These are phyloP conservation scores for Homarus gammarus DNA, from an alignment of 2,888 invertebrate genomes.

Conservation along the genomic window DNA sequence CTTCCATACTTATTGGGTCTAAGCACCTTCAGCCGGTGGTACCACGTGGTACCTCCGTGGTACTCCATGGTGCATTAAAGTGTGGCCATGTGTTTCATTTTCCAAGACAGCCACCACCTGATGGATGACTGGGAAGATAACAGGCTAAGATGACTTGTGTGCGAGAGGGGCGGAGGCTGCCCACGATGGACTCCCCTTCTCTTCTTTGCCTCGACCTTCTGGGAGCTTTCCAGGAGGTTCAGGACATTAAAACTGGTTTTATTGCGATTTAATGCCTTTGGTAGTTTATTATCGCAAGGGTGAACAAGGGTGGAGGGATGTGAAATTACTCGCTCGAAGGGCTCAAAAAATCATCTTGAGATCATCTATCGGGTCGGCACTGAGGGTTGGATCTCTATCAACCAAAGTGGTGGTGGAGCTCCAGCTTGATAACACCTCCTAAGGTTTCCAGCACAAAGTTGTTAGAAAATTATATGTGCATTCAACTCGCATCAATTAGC, in stretches of 20 bases:
- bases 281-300: conserved; percentile 52
- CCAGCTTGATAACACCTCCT: conserved; percentile 21
- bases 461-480: background rate
- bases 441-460: background rate
- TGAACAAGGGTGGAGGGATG: conserved; percentile 47
- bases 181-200: conserved; percentile 21
- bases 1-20: too few species aligned
- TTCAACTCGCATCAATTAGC: background rate
- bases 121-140: conserved; percentile 71
- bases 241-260: conserved; percentile 65
- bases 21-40: conserved; percentile 11
- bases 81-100: conserved; percentile 69
- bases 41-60: conserved; percentile 36
- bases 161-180: conserved; percentile 46
- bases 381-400: conserved; percentile 42
- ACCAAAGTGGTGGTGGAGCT: conserved; percentile 42
- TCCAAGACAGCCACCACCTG: conserved; percentile 63
- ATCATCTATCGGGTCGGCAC: conserved; percentile 40
- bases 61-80: conserved; percentile 60
- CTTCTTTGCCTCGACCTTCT: conserved; percentile 44
- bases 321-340: conserved; percentile 51
- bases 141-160: conserved; percentile 69
- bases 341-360: conserved; percentile 30
- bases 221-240: conserved; percentile 64
- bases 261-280: conserved; percentile 66